Base-by-base conservation (phyloP, 2,888 invertebrate genomes). In the Pristionchus arcanus region DNA sequence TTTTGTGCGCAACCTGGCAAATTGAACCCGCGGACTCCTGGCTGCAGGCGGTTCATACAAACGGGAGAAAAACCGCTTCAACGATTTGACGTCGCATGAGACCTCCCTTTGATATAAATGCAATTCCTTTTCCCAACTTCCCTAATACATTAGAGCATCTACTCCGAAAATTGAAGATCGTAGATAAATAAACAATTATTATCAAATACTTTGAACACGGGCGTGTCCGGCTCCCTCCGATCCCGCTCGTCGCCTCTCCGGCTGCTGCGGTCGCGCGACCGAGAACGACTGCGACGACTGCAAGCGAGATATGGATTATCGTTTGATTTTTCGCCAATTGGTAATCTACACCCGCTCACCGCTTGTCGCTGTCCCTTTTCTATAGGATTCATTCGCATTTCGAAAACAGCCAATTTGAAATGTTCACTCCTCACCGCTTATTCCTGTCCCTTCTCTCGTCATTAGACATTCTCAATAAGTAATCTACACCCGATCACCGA, bases 171-270 rank as follows among this genome's bases (percentile, higher is more conserved):
- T n/a, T n/a, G n/a, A 42, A 42, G 4, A 9, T 9, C 3, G 42
- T 42, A 42, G 42, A 42, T 42, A 42, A 42, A 42, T 3, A 42
- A 42, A 42, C n/a, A n/a, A n/a, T n/a, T n/a, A n/a, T n/a, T 42
- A 11, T 9, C 4, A 1, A 55, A 34, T 81, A 63, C 89, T 81
- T 89, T 89, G 84, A 84, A 84, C 13, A 84, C 31, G 28, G 84
- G 84, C 34, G 84, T 84, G 16, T 53, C 84, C 84, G 42, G 84
- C 34, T 59, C 84, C 55, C 84, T 84, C 84, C 84, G 25, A 49
- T 77, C 71, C 84, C 84, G 28, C 28, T 77, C 71, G n/a, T 28
- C 66, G 31, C 34, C 77, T 19, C 77, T 42, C 28, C 81, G 25
- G 53, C 81, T 81, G 81, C 81, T 81, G 25, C 81, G 25, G 9